Conservation (phyloP, 2,888 invertebrate species). For the Muschampia plurimacula region DNA sequence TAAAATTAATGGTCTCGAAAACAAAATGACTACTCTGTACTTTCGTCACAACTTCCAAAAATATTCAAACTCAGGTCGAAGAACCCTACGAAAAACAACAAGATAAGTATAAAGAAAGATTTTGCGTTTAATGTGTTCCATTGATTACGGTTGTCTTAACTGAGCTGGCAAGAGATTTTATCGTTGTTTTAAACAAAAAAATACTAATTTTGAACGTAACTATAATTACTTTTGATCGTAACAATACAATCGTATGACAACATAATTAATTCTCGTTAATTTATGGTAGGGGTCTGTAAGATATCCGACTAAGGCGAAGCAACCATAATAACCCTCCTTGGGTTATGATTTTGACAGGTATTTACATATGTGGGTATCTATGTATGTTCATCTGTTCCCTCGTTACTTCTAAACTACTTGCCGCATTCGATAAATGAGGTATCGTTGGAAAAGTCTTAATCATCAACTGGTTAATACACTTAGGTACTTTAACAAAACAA, state of each 20-base stretch:
- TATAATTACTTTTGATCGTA: slow-evolving; percentile 2
- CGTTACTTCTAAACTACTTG: too few species aligned
- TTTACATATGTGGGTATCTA: too few species aligned
- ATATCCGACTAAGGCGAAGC: too few species aligned
- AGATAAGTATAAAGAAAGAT: background rate
- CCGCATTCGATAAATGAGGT: too few species aligned
- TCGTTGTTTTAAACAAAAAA: background rate
- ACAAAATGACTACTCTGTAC: background rate
- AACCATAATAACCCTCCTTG: too few species aligned
- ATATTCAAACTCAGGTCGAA: slow-evolving; percentile 20
- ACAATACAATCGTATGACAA: slow-evolving; percentile 4
- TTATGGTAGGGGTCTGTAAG: too few species aligned
- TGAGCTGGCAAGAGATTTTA: background rate
- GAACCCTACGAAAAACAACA: slow-evolving; percentile 8
- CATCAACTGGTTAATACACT: too few species aligned
- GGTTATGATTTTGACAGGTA: too few species aligned
- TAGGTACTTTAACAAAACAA: too few species aligned
- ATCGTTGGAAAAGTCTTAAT: too few species aligned
- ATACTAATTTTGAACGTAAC: slow-evolving; percentile 3
- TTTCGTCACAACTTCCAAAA: slow-evolving; percentile 17
- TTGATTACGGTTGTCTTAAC: background rate
- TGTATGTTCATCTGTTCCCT: too few species aligned
- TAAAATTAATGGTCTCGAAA: background rate
- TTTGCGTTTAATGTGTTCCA: background rate
- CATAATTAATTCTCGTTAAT: slow-evolving; percentile 2